These are phyloP conservation scores for Drosophila albomicans DNA, from an alignment of 1,140 invertebrate genomes.

Conservation along the genomic window DNA sequence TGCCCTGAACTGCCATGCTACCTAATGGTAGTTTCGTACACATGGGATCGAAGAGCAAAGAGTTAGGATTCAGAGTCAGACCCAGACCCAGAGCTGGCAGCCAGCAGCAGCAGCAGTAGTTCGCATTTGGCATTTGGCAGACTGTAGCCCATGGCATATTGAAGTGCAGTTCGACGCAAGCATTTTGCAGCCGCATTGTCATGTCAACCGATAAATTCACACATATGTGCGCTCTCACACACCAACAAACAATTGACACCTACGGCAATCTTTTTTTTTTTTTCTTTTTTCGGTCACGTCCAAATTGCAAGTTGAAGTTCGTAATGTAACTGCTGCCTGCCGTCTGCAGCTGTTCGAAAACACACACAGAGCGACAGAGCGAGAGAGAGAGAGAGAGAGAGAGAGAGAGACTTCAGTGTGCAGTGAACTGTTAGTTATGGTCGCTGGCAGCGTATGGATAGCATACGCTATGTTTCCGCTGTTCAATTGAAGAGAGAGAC, in stretches of 20 bases:
- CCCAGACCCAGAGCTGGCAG: constrained; percentile 4
- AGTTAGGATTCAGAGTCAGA: constrained; percentile 42
- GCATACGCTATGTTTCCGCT: constrained; percentile 64
- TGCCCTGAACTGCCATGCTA: constrained; percentile 63
- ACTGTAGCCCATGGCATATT: constrained; percentile 65
- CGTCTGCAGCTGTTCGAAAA: constrained; percentile 28
- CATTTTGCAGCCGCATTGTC: constrained; percentile 83
- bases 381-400: too few relatives aligned
- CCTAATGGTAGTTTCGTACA: constrained; percentile 74
- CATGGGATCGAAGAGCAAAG: constrained; percentile 75
- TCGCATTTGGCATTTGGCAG: constrained; percentile 54
- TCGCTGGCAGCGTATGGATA: constrained; percentile 54
- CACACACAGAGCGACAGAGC: too few relatives aligned
- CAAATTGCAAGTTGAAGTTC: constrained; percentile 71
- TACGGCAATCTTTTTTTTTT: constrained; percentile 76
- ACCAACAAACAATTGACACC: constrained; percentile 82
- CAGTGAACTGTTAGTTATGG: constrained; percentile 79
- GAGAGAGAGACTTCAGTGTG: constrained; percentile 43
- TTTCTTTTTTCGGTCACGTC: constrained; percentile 54
- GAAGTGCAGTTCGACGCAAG: constrained; percentile 79
- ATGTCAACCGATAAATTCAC: constrained; percentile 83
- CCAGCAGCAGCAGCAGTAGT: constrained; percentile 7
- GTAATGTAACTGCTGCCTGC: constrained; percentile 27
- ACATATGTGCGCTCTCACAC: constrained; percentile 66
- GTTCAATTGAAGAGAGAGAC: constrained; percentile 40